Base-by-base conservation (phyloP, 1,140 invertebrate genomes). In the Trachymyrmex cornetzi region DNA sequence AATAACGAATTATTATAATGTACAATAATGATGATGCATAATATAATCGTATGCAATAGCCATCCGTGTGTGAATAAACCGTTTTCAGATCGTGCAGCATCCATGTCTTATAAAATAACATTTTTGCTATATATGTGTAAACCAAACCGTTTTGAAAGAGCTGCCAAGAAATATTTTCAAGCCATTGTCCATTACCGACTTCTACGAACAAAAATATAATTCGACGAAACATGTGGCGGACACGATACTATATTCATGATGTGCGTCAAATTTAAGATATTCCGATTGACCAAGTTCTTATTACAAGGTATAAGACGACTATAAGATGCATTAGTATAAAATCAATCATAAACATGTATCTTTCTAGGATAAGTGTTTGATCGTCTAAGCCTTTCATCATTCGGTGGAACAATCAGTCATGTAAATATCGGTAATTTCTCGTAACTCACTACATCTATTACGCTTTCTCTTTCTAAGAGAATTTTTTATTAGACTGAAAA, bases 401-500 rank as follows among this genome's bases (percentile, higher is more conserved):
- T 67, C 27, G 74, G 1, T 7, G 38, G 9, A 3, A 61, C 16
- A 74, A 59, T 59, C 53, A 27, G 53, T 57, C 22, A 14, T n/a
- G n/a, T 14, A 50, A 59, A 22, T 59, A 38, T 30, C 22, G 19
- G 12, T 19, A 74, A 84, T 63, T 61, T 22, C 22, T 19, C 11
- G 34, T 66, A 30, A 67, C 14, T 72, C 12, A n/a, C 38, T 50
- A 22, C 14, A 67, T 3, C 3, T 4, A 14, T 22, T 66, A 48
- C 44, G 34, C 2, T 19, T 27, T 34, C n/a, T 61, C n/a, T n/a
- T 16, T 69, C 80, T 84, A n/a, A 84, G 80, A 84, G 80, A 84
- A 84, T 84, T 63, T 61, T 84, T 61, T 22, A 84, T 84, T 34
- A 82, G 55, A 59, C 24, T 61, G 67, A 48, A 50, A 74, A 63